Evolutionary conservation across 2,888 invertebrate species (phyloP).

Genomic region (Lasioglossum leucozonium): DNA sequence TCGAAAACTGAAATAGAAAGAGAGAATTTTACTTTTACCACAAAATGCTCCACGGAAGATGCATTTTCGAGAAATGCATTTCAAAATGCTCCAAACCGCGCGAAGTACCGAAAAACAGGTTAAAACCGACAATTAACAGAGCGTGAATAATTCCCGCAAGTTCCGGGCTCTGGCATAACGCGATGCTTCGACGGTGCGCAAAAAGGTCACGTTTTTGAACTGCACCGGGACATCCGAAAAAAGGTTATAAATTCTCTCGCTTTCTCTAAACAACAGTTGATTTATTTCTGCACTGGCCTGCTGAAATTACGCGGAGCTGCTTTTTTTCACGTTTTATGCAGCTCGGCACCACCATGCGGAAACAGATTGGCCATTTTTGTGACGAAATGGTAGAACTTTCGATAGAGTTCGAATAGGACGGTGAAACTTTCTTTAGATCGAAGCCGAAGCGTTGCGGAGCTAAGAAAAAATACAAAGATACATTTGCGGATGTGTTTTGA

Average conservation of each 20-base stretch:
- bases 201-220: neutral
- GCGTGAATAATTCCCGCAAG: conserved; percentile 1
- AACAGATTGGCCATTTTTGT: neutral
- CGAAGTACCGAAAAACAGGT: neutral
- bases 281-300: neutral
- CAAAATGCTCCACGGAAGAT: neutral
- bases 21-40: neutral
- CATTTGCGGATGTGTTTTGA: neutral
- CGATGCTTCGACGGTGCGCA: neutral
- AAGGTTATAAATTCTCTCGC: neutral
- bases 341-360: neutral
- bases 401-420: neutral
- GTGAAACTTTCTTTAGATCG: neutral
- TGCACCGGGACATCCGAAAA: neutral
- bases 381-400: neutral
- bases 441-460: neutral
- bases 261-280: neutral
- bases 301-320: neutral
- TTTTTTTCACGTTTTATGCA: neutral
- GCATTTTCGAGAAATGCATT: too few relatives aligned
- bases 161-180: neutral
- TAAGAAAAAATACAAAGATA: neutral
- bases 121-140: neutral
- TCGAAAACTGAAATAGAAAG: neutral
- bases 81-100: neutral